Evolutionary conservation across 2,797 vertebrate species (phyloP).

Genomic region (Enteromius fasciolatus): DNA sequence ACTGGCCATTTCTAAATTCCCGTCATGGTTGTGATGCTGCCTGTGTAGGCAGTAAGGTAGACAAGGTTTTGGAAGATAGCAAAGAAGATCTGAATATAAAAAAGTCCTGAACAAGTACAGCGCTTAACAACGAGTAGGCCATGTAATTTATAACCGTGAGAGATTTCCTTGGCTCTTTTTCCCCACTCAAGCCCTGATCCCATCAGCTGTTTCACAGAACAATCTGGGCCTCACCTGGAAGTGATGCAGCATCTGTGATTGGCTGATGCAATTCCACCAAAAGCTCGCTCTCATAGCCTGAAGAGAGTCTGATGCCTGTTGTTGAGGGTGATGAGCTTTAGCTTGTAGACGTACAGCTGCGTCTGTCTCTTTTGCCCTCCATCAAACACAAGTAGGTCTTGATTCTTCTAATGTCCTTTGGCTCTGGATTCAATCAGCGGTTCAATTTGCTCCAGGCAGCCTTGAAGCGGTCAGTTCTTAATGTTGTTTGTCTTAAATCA

Average conservation of each 20-base stretch:
- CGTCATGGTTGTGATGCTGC: too few relatives aligned
- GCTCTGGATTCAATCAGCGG: conserved; percentile 30
- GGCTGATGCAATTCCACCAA: conserved; percentile 32
- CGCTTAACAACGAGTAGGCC: background rate
- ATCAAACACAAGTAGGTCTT: conserved; percentile 43
- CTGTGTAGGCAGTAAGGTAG: background rate
- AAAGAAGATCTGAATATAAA: background rate
- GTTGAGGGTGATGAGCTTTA: conserved; percentile 30
- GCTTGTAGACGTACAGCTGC: conserved; percentile 33
- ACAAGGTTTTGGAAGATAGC: background rate
- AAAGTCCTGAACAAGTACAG: background rate
- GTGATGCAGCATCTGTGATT: conserved; percentile 35
- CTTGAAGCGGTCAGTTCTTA: background rate
- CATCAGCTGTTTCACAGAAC: conserved; percentile 7
- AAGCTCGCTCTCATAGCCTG: conserved; percentile 25
- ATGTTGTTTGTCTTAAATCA: conserved; percentile 34
- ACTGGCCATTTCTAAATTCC: background rate
- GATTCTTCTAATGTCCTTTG: conserved; percentile 23
- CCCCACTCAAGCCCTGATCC: conserved; percentile 30
- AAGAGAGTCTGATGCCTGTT: conserved; percentile 30
- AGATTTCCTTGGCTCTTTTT: conserved; percentile 28
- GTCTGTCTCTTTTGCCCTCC: conserved; percentile 28
- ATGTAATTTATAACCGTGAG: background rate
- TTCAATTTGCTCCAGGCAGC: conserved; percentile 1
- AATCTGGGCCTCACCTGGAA: conserved; percentile 32